Conservation (phyloP, 2,888 invertebrate genomes). For the Chalcosyrphus nemorum region DNA sequence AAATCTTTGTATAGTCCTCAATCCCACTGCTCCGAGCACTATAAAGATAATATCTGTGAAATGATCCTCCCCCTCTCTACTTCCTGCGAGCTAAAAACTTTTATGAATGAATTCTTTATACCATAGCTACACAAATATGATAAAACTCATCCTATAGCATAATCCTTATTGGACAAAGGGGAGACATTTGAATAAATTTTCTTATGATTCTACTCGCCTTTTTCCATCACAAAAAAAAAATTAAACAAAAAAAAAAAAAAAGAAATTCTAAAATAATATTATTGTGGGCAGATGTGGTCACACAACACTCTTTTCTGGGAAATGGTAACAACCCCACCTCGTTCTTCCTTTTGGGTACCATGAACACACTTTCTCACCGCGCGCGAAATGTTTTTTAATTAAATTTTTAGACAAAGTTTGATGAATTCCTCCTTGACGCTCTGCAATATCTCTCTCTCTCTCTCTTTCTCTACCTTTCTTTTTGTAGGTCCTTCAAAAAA, state of each 20-base stretch:
- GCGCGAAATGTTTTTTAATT: constrained; percentile 15
- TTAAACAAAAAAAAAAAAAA: neutral
- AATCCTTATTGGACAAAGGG: neutral
- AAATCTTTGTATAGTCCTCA: neutral
- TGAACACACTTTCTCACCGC: constrained; percentile 1
- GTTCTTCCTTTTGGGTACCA: neutral
- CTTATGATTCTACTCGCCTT: neutral
- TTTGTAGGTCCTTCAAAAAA: neutral
- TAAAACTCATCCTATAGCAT: neutral
- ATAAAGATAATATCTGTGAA: neutral
- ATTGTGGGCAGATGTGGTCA: constrained; percentile 40
- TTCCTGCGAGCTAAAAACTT: neutral
- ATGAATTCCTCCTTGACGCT: neutral
- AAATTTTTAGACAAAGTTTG: constrained; percentile 36
- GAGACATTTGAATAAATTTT: constrained; percentile 46
- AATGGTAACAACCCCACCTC: neutral
- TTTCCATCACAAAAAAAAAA: neutral
- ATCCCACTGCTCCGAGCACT: neutral
- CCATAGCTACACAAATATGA: constrained; percentile 20
- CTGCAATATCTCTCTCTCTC: no score
- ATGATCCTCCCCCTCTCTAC: neutral
- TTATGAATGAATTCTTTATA: constrained; percentile 21
- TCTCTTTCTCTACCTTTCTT: no score
- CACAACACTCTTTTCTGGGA: neutral
- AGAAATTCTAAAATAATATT: constrained; percentile 14